Evolutionary conservation across 1,140 invertebrate species (phyloP).

Genomic region (Propsilocerus akamusi): DNA sequence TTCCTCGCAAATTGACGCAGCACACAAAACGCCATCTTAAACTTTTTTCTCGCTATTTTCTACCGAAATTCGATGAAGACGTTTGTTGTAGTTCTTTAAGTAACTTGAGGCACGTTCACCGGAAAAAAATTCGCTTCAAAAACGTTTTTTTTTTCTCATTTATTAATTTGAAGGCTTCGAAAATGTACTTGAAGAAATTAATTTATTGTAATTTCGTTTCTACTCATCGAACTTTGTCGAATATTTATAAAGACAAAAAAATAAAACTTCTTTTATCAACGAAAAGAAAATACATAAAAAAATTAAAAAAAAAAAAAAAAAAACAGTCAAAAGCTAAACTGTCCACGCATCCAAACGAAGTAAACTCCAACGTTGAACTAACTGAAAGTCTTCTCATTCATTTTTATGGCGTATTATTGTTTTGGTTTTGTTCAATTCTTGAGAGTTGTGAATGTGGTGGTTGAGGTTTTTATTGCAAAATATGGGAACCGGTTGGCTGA

Average conservation of each 20-base stretch:
- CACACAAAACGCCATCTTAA: conserved; percentile 1
- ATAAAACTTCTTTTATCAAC: not conserved
- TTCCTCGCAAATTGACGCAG: not conserved
- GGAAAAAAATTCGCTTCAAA: not conserved
- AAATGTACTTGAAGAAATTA: too few relatives aligned
- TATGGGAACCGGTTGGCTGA: too few relatives aligned
- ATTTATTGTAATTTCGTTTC: not conserved
- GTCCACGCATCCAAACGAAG: not conserved
- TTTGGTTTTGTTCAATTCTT: too few relatives aligned
- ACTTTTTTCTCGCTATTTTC: not conserved
- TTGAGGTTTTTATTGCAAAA: too few relatives aligned
- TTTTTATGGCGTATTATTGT: too few relatives aligned
- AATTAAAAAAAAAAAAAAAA: not conserved
- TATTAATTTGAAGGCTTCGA: too few relatives aligned
- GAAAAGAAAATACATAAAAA: not conserved
- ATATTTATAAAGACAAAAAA: not conserved
- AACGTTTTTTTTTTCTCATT: not conserved
- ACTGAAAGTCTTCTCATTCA: too few relatives aligned
- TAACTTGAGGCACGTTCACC: not conserved
- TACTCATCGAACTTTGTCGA: not conserved
- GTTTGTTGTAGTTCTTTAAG: not conserved
- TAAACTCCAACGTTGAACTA: not conserved
- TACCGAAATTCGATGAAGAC: too few relatives aligned
- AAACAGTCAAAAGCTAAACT: not conserved
- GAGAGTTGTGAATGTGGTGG: too few relatives aligned